Evolutionary conservation across 2,888 invertebrate species (phyloP).

Genomic region (Tipula lateralis): DNA sequence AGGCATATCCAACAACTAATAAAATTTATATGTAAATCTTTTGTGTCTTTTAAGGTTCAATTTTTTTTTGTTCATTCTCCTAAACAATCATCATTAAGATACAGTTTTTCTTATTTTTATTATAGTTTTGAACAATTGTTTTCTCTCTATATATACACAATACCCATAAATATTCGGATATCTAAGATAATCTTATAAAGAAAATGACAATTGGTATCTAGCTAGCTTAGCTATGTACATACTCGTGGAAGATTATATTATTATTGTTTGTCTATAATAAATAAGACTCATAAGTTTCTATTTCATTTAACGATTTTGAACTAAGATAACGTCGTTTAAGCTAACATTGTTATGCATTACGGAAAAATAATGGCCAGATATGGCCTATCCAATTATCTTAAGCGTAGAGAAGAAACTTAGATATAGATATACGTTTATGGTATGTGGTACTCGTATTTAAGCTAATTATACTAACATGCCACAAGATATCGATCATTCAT

Average conservation of each 20-base stretch:
- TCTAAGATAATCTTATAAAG: slow-evolving; percentile 12
- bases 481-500: no score
- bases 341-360: background rate
- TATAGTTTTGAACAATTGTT: background rate
- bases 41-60: background rate
- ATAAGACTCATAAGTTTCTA: background rate
- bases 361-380: background rate
- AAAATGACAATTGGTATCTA: slow-evolving; percentile 5
- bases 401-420: no score
- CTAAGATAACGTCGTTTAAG: background rate
- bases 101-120: background rate
- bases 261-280: background rate
- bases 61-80: background rate
- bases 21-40: slow-evolving; percentile 5
- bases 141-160: background rate
- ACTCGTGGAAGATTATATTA: background rate
- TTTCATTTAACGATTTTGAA: background rate
- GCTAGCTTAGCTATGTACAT: background rate
- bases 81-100: background rate
- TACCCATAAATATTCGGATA: background rate
- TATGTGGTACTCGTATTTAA: no score
- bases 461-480: no score
- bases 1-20: background rate
- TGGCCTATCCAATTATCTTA: background rate
- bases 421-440: no score